Conservation (phyloP, 2,113 vertebrate genomes). For the Macquaria ambigua region DNA sequence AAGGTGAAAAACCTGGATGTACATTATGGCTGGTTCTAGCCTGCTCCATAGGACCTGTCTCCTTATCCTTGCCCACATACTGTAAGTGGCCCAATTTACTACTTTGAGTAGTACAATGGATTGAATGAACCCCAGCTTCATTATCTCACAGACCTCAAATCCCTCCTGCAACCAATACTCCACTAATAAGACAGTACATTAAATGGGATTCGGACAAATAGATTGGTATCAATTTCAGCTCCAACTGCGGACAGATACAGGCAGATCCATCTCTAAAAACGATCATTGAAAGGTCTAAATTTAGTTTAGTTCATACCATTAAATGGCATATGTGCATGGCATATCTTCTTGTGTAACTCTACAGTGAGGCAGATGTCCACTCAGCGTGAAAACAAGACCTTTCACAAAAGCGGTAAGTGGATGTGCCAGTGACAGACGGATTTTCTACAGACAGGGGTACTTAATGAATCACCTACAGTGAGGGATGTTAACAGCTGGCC, state of each 20-base stretch:
- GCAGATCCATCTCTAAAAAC: neutral
- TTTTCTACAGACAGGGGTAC: slow-evolving; percentile 47
- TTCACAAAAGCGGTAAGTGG: slow-evolving; percentile 55
- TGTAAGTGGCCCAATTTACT: slow-evolving; percentile 15
- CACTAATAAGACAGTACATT: slow-evolving; percentile 20
- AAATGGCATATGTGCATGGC: slow-evolving; percentile 64
- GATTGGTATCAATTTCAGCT: slow-evolving; percentile 29
- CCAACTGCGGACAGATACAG: slow-evolving; percentile 1
- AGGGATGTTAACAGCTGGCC: slow-evolving; percentile 39
- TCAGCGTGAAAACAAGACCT: slow-evolving; percentile 70
- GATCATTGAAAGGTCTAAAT: slow-evolving; percentile 48
- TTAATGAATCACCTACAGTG: slow-evolving; percentile 63
- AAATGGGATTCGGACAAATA: slow-evolving; percentile 16
- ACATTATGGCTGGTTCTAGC: neutral
- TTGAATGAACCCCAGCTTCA: slow-evolving; percentile 5
- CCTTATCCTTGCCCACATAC: slow-evolving; percentile 1
- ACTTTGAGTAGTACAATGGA: neutral
- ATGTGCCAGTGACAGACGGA: slow-evolving; percentile 64
- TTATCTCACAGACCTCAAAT: slow-evolving; percentile 12
- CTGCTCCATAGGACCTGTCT: neutral
- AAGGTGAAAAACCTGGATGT: slow-evolving; percentile 3
- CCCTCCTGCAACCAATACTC: neutral
- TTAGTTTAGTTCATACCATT: slow-evolving; percentile 46
- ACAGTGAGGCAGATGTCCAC: slow-evolving; percentile 72
- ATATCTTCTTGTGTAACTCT: slow-evolving; percentile 54